Evolutionary conservation across 2,113 vertebrate species (phyloP).

Genomic region (Litocranius walleri): DNA sequence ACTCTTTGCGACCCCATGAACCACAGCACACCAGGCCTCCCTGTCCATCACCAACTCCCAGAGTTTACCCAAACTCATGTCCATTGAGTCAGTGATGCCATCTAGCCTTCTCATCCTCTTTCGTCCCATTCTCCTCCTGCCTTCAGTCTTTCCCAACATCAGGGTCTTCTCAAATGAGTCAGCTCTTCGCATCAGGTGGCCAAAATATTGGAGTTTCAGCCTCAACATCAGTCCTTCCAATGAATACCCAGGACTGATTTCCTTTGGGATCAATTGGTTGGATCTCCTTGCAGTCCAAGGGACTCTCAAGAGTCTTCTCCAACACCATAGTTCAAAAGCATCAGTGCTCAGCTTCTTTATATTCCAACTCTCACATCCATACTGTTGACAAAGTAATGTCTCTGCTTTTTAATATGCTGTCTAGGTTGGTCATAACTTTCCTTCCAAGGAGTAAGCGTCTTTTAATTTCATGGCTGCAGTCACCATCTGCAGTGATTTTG

Average conservation of each 20-base stretch:
- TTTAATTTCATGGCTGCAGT: background rate
- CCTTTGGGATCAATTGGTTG: background rate
- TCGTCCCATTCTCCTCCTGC: background rate
- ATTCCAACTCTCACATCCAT: background rate
- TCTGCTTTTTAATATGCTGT: background rate
- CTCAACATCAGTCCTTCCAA: background rate
- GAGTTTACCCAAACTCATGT: background rate
- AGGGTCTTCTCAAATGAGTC: background rate
- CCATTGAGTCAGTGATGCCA: background rate
- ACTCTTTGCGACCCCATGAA: background rate
- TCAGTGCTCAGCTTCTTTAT: background rate
- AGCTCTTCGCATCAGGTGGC: background rate
- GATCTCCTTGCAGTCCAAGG: background rate
- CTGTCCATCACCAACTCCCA: background rate
- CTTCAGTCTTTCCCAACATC: background rate
- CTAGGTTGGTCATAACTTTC: background rate
- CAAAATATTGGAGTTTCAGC: background rate
- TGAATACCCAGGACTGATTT: background rate
- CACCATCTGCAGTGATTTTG: background rate
- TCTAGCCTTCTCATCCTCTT: background rate
- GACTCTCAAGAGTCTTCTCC: background rate
- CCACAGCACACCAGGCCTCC: accelerated
- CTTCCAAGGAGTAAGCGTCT: background rate
- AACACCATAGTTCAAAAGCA: background rate
- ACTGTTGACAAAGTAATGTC: background rate